Conservation (phyloP, 1,140 invertebrate species). For the Magallana angulata region DNA sequence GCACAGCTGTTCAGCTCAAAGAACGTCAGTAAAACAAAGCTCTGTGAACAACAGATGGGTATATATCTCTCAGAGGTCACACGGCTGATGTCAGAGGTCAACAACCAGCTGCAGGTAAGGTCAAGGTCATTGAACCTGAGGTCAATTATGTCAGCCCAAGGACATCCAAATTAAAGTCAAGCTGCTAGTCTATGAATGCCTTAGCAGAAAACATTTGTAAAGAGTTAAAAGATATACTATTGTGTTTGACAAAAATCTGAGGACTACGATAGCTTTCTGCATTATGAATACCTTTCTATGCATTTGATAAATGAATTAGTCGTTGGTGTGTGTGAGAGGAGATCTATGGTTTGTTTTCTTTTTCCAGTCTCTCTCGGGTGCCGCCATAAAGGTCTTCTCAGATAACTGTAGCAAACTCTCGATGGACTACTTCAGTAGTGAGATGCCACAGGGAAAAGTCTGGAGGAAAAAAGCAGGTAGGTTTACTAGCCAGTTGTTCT, state of each 20-base stretch:
- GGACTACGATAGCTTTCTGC: too few species aligned
- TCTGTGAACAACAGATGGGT: slow-evolving; percentile 60
- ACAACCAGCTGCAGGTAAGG: slow-evolving; percentile 69
- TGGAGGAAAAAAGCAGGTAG: slow-evolving; percentile 69
- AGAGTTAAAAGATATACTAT: too few species aligned
- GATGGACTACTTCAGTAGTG: slow-evolving; percentile 66
- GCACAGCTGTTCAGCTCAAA: slow-evolving; percentile 62
- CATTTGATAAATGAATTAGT: too few species aligned
- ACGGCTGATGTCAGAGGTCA: slow-evolving; percentile 62
- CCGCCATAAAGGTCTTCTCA: slow-evolving; percentile 68
- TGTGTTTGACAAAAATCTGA: too few species aligned
- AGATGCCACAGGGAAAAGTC: slow-evolving; percentile 67
- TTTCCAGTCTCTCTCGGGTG: slow-evolving; percentile 68
- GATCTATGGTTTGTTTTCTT: background rate
- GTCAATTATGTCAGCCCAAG: too few species aligned
- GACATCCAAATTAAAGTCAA: too few species aligned
- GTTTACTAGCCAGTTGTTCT: background rate
- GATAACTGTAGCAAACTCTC: slow-evolving; percentile 64
- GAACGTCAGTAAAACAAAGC: slow-evolving; percentile 51
- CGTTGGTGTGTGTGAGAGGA: too few species aligned
- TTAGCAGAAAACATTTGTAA: too few species aligned
- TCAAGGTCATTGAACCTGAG: background rate
- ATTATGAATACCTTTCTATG: too few species aligned
- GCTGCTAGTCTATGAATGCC: too few species aligned
- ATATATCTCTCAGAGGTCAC: slow-evolving; percentile 51